Base-by-base conservation (phyloP, 2,888 invertebrate species). In the Alviniconcha strummeri region DNA sequence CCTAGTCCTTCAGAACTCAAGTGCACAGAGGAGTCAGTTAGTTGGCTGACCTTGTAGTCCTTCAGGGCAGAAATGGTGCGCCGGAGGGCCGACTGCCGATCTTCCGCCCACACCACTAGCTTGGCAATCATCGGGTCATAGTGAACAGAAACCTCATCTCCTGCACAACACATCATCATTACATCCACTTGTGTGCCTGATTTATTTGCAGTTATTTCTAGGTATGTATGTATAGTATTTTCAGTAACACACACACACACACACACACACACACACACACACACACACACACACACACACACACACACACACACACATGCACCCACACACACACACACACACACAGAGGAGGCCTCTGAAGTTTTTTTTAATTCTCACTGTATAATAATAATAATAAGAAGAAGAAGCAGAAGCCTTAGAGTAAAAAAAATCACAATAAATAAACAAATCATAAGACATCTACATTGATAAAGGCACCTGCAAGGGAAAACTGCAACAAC, bases 111-210 rank as follows among this genome's bases (percentile, higher is more conserved):
- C 5, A 98, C 98, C 0, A 99, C 97, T 56, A 99, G 95, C 94
- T 99, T 99, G 0, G 99, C 99, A 90, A 99, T 99, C 99, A 99
- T 99, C 0, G 99, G 99, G 94, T 99, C 99, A 93, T 99, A 99
- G 94, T 99, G 97, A 0, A 99, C 97, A 0, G 99, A 98, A 0
- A 99, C 99, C 91, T 98, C 97, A 93, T 99, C 99, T 0, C 98
- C 97, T 95, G 86, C n/a, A 64, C 76, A 76, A 36, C 36, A 36
- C 36, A 36, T 36, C 36, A 3, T 36, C 36, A 36, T 36, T 36
- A 3, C 36, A 36, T 36, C 36, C 36, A 36, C 36, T 36, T 36
- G 36, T 36, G 36, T 36, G 36, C 36, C 36, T 36, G 36, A 36
- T 36, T 36, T 36, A 36, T 36, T 36, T 36, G 36, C 36, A 36